These are phyloP conservation scores for Ptychoptera albimana DNA, from an alignment of 2,888 invertebrate genomes.

Conservation along the genomic window DNA sequence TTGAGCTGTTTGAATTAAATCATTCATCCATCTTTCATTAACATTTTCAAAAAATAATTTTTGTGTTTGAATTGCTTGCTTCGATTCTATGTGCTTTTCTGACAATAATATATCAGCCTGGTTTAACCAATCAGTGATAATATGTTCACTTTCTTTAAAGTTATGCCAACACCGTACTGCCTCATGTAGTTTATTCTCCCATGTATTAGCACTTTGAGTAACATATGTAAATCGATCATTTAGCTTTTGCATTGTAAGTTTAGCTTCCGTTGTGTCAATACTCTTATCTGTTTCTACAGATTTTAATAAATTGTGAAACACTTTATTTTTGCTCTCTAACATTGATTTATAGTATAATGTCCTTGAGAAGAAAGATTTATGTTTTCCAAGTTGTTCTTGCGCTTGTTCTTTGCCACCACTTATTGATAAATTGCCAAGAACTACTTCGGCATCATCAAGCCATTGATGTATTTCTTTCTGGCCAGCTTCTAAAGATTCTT, in stretches of 20 bases:
- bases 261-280: conserved; percentile 55
- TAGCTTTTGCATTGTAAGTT: conserved; percentile 55
- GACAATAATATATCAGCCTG: conserved; percentile 67
- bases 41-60: conserved; percentile 77
- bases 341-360: conserved; percentile 84
- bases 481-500: conserved; percentile 77
- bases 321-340: conserved; percentile 89
- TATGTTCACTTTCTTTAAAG: conserved; percentile 60
- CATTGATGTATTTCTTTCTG: conserved; percentile 73
- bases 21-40: conserved; percentile 68
- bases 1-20: conserved; percentile 60
- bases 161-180: conserved; percentile 71
- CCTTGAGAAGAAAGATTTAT: conserved; percentile 77
- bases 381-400: conserved; percentile 58
- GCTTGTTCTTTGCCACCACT: conserved; percentile 53
- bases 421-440: conserved; percentile 42
- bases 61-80: conserved; percentile 67
- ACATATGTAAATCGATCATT: conserved; percentile 73
- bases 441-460: conserved; percentile 69
- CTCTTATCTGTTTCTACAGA: conserved; percentile 59
- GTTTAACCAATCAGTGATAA: conserved; percentile 74
- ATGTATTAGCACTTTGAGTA: conserved; percentile 54
- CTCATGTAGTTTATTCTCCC: conserved; percentile 65
- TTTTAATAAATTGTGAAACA: conserved; percentile 71
- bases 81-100: conserved; percentile 64